Conservation (phyloP, 2,888 invertebrate genomes). For the Morpho achilles region DNA sequence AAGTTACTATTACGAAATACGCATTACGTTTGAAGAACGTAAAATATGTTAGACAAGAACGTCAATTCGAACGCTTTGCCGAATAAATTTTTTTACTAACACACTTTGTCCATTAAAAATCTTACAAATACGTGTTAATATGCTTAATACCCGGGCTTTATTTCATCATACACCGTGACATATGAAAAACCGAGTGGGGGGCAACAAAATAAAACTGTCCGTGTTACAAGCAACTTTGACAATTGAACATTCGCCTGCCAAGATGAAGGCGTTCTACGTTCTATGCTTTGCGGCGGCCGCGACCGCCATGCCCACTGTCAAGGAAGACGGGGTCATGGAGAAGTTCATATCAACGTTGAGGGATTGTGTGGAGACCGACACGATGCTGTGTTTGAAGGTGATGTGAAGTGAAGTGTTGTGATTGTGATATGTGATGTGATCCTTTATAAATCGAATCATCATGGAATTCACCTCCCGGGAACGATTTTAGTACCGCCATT, state of each 20-base stretch:
- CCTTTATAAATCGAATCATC: background rate
- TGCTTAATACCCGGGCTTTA: constrained; percentile 41
- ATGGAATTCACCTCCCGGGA: too few species aligned
- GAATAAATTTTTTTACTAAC: constrained; percentile 21
- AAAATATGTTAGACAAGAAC: too few species aligned
- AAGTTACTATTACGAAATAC: too few species aligned
- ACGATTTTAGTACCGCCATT: too few species aligned
- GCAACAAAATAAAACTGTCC: constrained; percentile 66
- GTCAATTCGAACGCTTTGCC: too few species aligned
- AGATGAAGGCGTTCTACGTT: constrained; percentile 64
- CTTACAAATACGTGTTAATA: constrained; percentile 52
- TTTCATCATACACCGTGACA: constrained; percentile 63
- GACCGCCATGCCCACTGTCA: constrained; percentile 58
- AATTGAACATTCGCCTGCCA: constrained; percentile 60
- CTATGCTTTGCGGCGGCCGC: constrained; percentile 53
- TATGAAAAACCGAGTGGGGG: constrained; percentile 64
- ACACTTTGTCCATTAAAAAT: constrained; percentile 45
- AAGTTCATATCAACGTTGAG: constrained; percentile 72
- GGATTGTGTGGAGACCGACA: constrained; percentile 84
- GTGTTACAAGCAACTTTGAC: constrained; percentile 55
- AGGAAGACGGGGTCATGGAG: constrained; percentile 61
- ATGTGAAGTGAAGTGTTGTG: constrained; percentile 55
- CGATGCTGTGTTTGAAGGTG: constrained; percentile 87
- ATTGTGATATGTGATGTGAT: constrained; percentile 43
- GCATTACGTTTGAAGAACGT: too few species aligned